Base-by-base conservation (phyloP, 2,888 invertebrate species). In the Andrena haemorrhoa region DNA sequence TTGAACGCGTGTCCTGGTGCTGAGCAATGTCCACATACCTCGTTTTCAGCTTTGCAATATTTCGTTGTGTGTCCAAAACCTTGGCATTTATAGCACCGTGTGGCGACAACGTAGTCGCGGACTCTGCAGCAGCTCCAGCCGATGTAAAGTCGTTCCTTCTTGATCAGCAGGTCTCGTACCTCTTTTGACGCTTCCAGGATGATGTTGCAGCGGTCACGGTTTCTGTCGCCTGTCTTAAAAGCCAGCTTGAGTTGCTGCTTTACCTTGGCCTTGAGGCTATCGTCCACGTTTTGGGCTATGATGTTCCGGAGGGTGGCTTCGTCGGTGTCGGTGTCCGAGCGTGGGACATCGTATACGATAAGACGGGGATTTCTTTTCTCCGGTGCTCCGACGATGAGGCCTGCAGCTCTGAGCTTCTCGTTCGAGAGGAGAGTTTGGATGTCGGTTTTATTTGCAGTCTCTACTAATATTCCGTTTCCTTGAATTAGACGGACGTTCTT, bases 1-100 rank as follows among this genome's bases (percentile, higher is more conserved):
- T 35, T 35, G 8, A 35, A 35, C 8, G 35, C 8, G 35, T 35
- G 35, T 35, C 35, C 35, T 35, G 4, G 5, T 8, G 4, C 5
- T 4, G 5, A 4, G 35, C 65, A 65, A 47, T 65, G 65, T 26
- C 65, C 68, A 7, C 68, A 70, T 0, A 41, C 49, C 1, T 71
- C 70, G 1, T 2, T 3, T 1, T 8, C 1, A 0, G 58, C 65
- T 20, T 53, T 51, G 10, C 77, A 77, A 12, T 71, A 35, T 23
- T 71, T 64, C 0, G 71, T 23, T 0, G 71, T 49, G 33, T 71
- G 77, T 0, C 77, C 77, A 23, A 71, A 77, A 0, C 26, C 5
- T 29, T 77, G 71, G 33, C 77, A 71, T 5, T 12, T 71, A n/a
- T 29, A 77, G n/a, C 77, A 77, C 2, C 77, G 33, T 23, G 29